These are phyloP conservation scores for Celastrina argiolus DNA, from an alignment of 2,888 invertebrate species.

Conservation along the genomic window DNA sequence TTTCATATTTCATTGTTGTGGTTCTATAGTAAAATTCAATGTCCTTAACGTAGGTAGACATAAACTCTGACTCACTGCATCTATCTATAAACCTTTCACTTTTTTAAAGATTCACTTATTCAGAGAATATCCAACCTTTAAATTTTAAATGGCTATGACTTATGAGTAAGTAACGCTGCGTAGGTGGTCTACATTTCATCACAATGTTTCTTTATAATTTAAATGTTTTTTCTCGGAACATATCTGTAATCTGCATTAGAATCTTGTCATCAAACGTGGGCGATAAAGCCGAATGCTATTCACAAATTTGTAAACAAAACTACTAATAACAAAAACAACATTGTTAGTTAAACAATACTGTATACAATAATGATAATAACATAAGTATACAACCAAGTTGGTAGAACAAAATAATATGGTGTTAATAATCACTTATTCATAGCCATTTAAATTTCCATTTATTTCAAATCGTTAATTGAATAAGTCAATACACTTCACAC, in stretches of 20 bases:
- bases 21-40: no score
- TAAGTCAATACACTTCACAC: no score
- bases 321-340: neutral
- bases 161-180: neutral
- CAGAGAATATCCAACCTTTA: neutral
- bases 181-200: constrained; percentile 8
- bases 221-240: constrained; percentile 5
- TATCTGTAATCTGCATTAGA: neutral
- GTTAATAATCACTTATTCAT: neutral
- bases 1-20: no score
- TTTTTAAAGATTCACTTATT: neutral
- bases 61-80: neutral
- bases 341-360: neutral
- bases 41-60: no score
- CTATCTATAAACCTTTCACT: neutral
- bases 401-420: no score
- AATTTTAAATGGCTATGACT: neutral
- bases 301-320: neutral
- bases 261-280: neutral
- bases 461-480: no score
- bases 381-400: no score
- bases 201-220: constrained; percentile 6
- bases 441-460: no score
- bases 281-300: neutral
- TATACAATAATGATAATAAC: no score